Evolutionary conservation across 2,113 vertebrate genomes (phyloP).

Genomic region (Cricetomys ansorgei): DNA sequence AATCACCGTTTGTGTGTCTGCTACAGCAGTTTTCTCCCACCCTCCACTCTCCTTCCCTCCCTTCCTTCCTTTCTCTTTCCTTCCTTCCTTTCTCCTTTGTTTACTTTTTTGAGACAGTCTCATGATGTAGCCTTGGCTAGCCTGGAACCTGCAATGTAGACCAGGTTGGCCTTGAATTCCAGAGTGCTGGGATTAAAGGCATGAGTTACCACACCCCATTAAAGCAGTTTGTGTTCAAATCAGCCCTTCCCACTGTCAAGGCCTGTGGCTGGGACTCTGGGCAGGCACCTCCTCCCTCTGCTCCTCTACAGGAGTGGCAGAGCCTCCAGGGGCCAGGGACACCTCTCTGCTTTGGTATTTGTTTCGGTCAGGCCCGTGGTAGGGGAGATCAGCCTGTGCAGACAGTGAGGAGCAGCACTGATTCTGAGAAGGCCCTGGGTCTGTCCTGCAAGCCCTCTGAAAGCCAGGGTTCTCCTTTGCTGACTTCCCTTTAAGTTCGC

Average conservation of each 20-base stretch:
- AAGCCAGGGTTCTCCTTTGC: background rate
- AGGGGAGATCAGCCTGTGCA: background rate
- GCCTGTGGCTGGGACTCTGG: rapidly evolving
- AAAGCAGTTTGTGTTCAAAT: background rate
- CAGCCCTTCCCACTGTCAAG: background rate
- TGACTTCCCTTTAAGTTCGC: background rate
- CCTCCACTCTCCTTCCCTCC: background rate
- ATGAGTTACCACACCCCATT: background rate
- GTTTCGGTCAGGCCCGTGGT: background rate
- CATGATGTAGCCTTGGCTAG: background rate
- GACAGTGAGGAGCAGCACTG: background rate
- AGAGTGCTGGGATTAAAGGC: background rate
- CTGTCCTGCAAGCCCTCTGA: background rate
- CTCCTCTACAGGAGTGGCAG: background rate
- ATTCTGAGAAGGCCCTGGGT: background rate
- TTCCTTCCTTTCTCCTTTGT: background rate
- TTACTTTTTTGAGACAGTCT: background rate
- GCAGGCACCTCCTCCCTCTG: background rate
- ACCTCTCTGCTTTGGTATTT: background rate
- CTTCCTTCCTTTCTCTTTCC: background rate
- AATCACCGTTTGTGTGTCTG: background rate
- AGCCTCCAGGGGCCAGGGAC: background rate
- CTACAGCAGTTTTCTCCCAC: background rate
- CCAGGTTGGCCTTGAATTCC: background rate
- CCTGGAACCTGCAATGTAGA: background rate